phyloP scores from a whole-genome alignment of 2,113 vertebrate genomes.

The Nothoprocta perdicaria region DNA sequence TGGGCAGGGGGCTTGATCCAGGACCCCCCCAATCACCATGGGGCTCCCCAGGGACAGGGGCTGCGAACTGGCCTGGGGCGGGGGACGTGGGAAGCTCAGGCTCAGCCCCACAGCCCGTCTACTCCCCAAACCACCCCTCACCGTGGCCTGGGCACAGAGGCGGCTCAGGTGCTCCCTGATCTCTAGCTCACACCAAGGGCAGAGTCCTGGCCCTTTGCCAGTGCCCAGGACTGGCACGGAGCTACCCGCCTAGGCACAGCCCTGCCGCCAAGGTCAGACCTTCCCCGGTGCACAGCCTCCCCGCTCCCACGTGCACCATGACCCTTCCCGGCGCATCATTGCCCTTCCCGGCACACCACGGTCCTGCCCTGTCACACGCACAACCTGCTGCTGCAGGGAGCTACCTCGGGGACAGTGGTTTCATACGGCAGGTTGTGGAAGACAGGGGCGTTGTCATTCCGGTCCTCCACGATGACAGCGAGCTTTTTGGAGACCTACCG shows the following conservation, averaged over 20 bases:
- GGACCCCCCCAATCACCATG: not conserved
- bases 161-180: not conserved
- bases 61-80: not conserved
- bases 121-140: not conserved
- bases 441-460: slow-evolving; percentile 40
- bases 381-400: rapidly evolving
- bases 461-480: slow-evolving; percentile 36
- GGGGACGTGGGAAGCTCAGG: rapidly evolving
- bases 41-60: not conserved
- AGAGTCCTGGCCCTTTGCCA: not conserved
- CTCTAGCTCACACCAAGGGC: not conserved
- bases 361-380: not conserved
- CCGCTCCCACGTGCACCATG: not conserved
- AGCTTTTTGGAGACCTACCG: not conserved
- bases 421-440: not conserved
- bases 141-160: rapidly evolving
- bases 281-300: rapidly evolving
- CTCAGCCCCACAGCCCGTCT: not conserved
- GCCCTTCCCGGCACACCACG: not conserved
- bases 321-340: rapidly evolving
- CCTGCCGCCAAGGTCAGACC: not conserved
- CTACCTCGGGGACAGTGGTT: not conserved
- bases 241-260: rapidly evolving
- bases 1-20: rapidly evolving
- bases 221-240: rapidly evolving